Conservation (phyloP, 2,113 vertebrate genomes). For the Anguilla rostrata region DNA sequence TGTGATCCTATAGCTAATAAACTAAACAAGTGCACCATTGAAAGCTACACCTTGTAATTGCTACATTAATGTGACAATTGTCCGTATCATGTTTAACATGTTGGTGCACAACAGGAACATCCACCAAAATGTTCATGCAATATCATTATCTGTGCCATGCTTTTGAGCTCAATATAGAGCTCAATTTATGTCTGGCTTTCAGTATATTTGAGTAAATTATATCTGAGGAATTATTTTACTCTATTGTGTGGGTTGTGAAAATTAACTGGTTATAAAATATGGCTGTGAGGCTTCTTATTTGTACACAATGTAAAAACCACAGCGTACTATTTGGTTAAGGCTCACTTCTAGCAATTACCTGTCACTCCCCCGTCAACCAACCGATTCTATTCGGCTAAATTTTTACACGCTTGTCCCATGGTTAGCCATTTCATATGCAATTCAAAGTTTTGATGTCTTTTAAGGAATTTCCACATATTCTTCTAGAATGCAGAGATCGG, state of each 20-base stretch:
- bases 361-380: not conserved
- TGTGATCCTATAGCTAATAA: not conserved
- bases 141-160: not conserved
- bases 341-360: not conserved
- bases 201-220: not conserved
- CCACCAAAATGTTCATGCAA: not conserved
- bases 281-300: not conserved
- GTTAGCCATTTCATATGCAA: not conserved
- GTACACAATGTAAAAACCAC: not conserved
- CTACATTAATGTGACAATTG: no score
- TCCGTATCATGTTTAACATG: no score
- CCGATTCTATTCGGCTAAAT: not conserved
- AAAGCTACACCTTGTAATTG: not conserved
- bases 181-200: not conserved
- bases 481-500: not conserved
- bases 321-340: not conserved
- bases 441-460: not conserved
- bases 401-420: not conserved
- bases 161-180: not conserved
- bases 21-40: not conserved
- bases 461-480: not conserved
- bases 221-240: not conserved
- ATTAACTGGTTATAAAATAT: not conserved
- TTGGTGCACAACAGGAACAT: not conserved
- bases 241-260: not conserved